These are phyloP conservation scores for Aleiodes leptofemur DNA, from an alignment of 2,888 invertebrate genomes.

Conservation along the genomic window DNA sequence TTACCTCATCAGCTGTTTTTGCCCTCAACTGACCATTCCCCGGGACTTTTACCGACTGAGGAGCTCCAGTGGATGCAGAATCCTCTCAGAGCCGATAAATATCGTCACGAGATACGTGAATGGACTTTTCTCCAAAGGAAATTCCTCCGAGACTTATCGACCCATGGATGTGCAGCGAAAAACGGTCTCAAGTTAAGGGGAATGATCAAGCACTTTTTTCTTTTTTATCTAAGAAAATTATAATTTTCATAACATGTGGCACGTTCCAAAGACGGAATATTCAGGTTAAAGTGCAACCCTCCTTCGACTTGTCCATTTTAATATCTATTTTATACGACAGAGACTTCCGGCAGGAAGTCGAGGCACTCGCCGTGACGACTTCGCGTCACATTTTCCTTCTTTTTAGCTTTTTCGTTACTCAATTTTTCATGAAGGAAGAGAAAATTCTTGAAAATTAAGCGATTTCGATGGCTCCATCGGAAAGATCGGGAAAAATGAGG, in stretches of 20 bases:
- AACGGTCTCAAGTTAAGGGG: conserved; percentile 48
- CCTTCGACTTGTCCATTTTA: not conserved
- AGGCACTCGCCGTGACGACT: conserved; percentile 64
- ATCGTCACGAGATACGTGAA: conserved; percentile 38
- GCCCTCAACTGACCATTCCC: conserved; percentile 23
- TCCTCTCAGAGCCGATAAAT: conserved; percentile 10
- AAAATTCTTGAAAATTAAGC: not conserved
- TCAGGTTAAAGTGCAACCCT: conserved; percentile 31
- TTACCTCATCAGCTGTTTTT: conserved; percentile 5
- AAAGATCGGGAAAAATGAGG: conserved; percentile 15
- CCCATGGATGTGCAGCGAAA: conserved; percentile 35
- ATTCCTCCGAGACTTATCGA: not conserved
- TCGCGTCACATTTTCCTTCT: conserved; percentile 46
- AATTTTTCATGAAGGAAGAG: not conserved
- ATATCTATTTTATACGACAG: conserved; percentile 3
- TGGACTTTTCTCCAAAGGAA: conserved; percentile 12
- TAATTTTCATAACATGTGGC: conserved; percentile 14
- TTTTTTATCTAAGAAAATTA: not conserved
- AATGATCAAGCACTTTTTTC: not conserved
- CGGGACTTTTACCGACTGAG: conserved; percentile 25
- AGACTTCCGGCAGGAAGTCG: conserved; percentile 60
- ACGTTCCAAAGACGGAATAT: not conserved
- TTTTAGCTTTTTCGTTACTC: not conserved
- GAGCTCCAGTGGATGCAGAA: conserved; percentile 3
- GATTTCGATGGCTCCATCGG: not conserved